Base-by-base conservation (phyloP, 2,113 vertebrate genomes). In the Turdus rufiventris region DNA sequence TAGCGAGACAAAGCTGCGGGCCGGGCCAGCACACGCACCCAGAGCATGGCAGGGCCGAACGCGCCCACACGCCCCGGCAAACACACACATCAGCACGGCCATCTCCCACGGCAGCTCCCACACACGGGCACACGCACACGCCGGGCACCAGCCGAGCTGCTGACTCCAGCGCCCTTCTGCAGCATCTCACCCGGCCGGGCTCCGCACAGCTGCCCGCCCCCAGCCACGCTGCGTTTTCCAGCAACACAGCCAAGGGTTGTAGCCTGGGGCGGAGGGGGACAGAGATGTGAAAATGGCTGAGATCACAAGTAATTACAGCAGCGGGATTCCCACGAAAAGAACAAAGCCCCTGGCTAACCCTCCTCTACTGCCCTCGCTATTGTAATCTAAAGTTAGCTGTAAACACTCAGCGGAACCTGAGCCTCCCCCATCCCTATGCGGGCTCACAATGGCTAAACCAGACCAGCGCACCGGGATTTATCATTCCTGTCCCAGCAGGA, bases 351-450 rank as follows among this genome's bases (percentile, higher is more conserved):
- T 60, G 43, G 51, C 71, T 70, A 57, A 70, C 42, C 54, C 45
- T 42, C 33, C 70, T n/a, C 72, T 10, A 6, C 21, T 84, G 38
- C 24, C 48, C 43, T 92, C 12, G 0, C 67, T 47, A 34, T 24
- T 89, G 48, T 47, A 61, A 74, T 82, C 65, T 92, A 75, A 92
- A 89, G 79, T 93, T 62, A 88, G 45, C 58, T 85, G 77, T 60
- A 86, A 88, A 54, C 74, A 89, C 45, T 33, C 31, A 29, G 45
- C 24, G 15, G 53, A 40, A 67, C 73, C 23, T 31, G 58, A 77
- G 60, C 75, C 57, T 80, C 33, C 48, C 24, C 40, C 71, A 16
- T 65, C 83, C 79, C 45, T 68, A 1, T 9, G 28, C 0, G 1
- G 36, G 51, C 26, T 70, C 72, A 77, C 74, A 79, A 57, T 11